Percentiles rank a stretch among this genome's conserved stretches.
Conservation (phyloP, 2,113 vertebrate species). For the Agelaius phoeniceus region DNA sequence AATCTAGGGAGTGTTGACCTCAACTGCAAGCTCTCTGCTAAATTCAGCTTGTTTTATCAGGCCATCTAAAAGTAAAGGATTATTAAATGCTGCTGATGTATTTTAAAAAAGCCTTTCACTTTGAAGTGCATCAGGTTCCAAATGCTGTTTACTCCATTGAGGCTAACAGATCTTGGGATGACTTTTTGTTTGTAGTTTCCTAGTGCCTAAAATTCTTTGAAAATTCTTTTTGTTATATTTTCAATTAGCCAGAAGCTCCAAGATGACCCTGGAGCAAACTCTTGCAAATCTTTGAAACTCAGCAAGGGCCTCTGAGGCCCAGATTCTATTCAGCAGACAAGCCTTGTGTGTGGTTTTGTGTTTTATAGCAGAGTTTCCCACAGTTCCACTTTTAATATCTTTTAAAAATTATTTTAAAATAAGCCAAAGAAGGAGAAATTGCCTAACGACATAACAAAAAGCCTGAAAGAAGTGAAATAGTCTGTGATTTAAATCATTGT, state of each 20-base stretch:
- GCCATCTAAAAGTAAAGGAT: background rate
- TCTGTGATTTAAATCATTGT: background rate
- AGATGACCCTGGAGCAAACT: conserved; percentile 35
- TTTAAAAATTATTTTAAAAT: background rate
- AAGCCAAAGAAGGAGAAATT: background rate
- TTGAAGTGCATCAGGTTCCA: background rate
- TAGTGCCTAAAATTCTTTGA: background rate
- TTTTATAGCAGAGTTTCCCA: conserved; percentile 49
- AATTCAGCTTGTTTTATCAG: conserved; percentile 3
- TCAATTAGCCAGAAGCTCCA: background rate
- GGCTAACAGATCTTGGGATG: background rate
- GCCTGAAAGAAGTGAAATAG: background rate
- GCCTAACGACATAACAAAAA: background rate
- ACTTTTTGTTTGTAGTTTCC: background rate
- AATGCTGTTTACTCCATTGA: background rate
- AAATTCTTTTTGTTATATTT: background rate
- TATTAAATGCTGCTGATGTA: background rate
- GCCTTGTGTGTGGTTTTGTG: background rate
- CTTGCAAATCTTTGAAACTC: conserved; percentile 22
- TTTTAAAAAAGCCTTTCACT: background rate
- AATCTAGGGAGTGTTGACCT: background rate
- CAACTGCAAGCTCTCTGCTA: background rate
- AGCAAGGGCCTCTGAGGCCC: background rate
- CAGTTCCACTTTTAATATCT: conserved; percentile 5
- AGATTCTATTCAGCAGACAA: background rate